phyloP scores from a whole-genome alignment of 2,797 vertebrate genomes.

The Phaenicophaeus curvirostris region DNA sequence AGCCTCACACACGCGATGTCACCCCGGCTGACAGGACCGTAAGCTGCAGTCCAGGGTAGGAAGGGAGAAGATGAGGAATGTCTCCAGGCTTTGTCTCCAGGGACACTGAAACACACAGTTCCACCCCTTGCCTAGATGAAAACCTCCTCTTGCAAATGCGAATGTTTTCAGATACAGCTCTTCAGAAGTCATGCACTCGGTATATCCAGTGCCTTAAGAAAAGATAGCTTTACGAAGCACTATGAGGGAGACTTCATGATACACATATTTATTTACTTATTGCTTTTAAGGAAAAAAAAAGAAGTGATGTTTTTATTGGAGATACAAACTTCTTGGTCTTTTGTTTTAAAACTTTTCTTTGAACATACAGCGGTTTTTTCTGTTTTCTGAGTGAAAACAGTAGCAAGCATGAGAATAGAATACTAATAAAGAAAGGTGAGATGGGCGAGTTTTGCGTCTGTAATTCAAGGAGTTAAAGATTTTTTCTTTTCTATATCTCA shows the following conservation, averaged over 20 bases:
- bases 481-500: not conserved
- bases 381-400: not conserved
- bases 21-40: not conserved
- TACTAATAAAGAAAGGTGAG: not conserved
- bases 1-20: not conserved
- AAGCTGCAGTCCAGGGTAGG: fast-evolving
- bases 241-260: not conserved
- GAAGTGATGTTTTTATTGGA: not conserved
- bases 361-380: fast-evolving
- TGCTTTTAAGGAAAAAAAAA: not conserved
- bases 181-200: not conserved
- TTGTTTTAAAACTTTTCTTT: not conserved
- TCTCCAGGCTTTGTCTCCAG: not conserved
- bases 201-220: not conserved
- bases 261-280: not conserved
- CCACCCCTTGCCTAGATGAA: not conserved
- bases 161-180: not conserved
- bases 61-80: not conserved
- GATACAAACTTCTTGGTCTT: not conserved
- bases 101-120: not conserved
- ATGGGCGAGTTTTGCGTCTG: not conserved
- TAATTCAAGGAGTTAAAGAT: not conserved
- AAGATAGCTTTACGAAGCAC: not conserved
- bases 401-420: not conserved
- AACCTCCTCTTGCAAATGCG: not conserved